phyloP scores from a whole-genome alignment of 2,113 vertebrate genomes.

The Leptosomus discolor region DNA sequence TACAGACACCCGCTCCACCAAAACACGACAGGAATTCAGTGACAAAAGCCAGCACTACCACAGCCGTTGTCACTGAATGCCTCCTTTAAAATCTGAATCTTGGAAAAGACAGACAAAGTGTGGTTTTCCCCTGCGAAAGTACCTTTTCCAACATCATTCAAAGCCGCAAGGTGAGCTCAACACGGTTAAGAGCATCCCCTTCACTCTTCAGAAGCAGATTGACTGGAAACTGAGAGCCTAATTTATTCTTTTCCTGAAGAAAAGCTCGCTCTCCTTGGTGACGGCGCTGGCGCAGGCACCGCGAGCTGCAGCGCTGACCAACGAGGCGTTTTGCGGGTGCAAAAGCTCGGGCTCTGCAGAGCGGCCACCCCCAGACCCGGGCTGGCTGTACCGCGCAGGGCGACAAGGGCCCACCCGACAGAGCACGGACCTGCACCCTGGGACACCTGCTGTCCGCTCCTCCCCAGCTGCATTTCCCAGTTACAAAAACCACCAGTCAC shows the following conservation, averaged over 20 bases:
- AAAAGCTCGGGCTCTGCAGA: accelerated
- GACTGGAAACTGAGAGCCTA: background rate
- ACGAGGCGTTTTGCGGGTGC: accelerated
- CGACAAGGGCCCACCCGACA: accelerated
- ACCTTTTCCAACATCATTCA: background rate
- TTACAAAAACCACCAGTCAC: background rate
- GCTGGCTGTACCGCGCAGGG: accelerated
- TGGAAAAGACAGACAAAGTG: background rate
- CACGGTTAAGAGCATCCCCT: background rate
- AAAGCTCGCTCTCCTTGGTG: background rate
- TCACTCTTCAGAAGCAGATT: background rate
- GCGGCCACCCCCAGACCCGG: background rate
- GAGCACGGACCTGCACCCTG: background rate
- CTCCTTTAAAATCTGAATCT: background rate
- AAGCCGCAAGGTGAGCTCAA: background rate
- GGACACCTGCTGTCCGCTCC: background rate
- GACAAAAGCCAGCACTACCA: background rate
- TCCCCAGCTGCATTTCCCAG: background rate
- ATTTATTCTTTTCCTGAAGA: background rate
- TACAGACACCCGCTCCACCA: background rate
- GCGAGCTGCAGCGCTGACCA: background rate
- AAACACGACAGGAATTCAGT: background rate
- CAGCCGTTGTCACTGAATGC: background rate
- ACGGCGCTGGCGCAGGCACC: background rate
- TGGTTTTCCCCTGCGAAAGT: background rate